phyloP scores from a whole-genome alignment of 1,140 invertebrate species.

The Rhynchophorus ferrugineus region DNA sequence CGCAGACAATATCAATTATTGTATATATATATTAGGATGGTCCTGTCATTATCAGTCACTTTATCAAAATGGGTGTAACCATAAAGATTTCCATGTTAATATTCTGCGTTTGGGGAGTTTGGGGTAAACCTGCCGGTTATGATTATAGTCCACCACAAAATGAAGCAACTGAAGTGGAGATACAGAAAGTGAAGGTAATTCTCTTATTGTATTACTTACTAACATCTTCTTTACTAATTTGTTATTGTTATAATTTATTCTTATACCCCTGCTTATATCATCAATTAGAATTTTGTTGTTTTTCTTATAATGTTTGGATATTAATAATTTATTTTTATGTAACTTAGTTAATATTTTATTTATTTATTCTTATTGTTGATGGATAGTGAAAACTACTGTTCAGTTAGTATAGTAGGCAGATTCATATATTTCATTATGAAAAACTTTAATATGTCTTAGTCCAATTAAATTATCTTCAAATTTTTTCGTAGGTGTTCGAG shows the following conservation, averaged over 20 bases:
- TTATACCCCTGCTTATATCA: not conserved
- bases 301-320: no score
- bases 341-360: no score
- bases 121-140: constrained; percentile 8
- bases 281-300: not conserved
- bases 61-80: not conserved
- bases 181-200: constrained; percentile 13
- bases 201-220: no score
- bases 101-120: not conserved
- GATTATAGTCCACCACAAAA: constrained; percentile 7
- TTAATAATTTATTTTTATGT: no score
- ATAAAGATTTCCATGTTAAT: not conserved
- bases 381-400: no score
- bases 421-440: no score
- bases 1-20: not conserved
- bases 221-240: no score
- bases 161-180: constrained; percentile 8
- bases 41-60: not conserved
- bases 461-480: no score
- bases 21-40: not conserved
- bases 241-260: not conserved
- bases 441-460: no score
- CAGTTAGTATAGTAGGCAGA: no score
- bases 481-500: no score
- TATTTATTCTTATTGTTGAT: no score